phyloP scores from a whole-genome alignment of 2,888 invertebrate species.

The Phalera bucephala region DNA sequence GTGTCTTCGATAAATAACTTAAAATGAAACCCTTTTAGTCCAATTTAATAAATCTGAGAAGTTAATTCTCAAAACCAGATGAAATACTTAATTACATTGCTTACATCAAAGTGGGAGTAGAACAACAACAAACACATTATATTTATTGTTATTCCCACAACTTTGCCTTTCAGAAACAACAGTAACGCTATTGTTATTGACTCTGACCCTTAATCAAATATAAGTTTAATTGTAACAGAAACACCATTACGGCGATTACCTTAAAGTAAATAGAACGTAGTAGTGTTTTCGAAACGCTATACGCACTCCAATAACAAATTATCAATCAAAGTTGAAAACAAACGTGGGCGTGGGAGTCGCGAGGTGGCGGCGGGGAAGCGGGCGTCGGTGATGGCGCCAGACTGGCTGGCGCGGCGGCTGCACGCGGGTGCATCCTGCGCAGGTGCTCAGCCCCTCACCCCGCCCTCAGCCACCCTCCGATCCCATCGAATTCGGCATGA shows the following conservation, averaged over 20 bases:
- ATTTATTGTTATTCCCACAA: too few species aligned
- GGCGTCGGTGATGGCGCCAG: constrained; percentile 59
- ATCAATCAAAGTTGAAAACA: constrained; percentile 82
- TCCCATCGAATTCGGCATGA: constrained; percentile 35
- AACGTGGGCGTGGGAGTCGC: constrained; percentile 61
- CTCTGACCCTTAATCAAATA: too few species aligned
- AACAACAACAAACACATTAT: too few species aligned
- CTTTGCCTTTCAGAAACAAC: too few species aligned
- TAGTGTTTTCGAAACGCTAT: constrained; percentile 56
- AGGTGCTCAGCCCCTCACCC: constrained; percentile 56
- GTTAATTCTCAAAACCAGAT: too few species aligned
- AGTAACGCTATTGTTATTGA: too few species aligned
- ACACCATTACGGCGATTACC: constrained; percentile 16
- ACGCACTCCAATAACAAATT: constrained; percentile 79
- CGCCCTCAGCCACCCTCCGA: constrained; percentile 25
- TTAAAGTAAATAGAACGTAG: constrained; percentile 29
- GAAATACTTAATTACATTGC: too few species aligned
- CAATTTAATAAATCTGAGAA: too few species aligned
- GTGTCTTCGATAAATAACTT: too few species aligned
- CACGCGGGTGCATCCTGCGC: constrained; percentile 61
- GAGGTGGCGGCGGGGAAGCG: constrained; percentile 22
- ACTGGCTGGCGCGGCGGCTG: constrained; percentile 74
- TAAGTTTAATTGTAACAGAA: constrained; percentile 2
- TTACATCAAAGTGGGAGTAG: too few species aligned
- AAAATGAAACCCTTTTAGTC: too few species aligned